Base-by-base conservation (phyloP, 2,888 invertebrate genomes). In the Pammene fasciana region DNA sequence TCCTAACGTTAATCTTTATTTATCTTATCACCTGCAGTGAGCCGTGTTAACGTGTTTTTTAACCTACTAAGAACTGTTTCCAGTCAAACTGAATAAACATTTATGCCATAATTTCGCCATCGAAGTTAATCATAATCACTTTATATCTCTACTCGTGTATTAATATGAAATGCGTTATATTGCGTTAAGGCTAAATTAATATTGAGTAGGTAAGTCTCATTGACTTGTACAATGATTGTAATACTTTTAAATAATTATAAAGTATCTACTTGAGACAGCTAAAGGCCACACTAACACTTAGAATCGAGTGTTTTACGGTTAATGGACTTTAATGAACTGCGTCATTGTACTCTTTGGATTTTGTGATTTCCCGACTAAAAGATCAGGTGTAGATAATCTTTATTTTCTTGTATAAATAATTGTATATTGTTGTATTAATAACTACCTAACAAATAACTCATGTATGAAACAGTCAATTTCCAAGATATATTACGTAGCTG, bases 1-100 rank as follows among this genome's bases (percentile, higher is more conserved):
- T 34, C 14, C 41, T 34, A 50, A 45, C 56, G 41, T 64, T 68
- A 68, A 59, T 54, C 52, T 41, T 43, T 64, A 64, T 64, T 16
- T 65, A 70, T 70, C 70, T 70, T 70, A 70, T 70, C 65, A 57
- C 11, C 13, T 43, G 52, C 50, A 18, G 45, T 18, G 54, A 46
- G 45, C 50, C 14, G 52, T 34, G 65, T 26, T 38, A 13, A 70
- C 65, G 60, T 54, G 41, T 38, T 65, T 60, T 60, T 13, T 52
- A 65, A 59, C 70, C 65, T 55, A 70, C 54, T 65, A 54, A 56
- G 26, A 68, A 65, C 52, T 38, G 60, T 56, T 52, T 62, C 5
- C 11, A 45, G 14, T n/a, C n/a, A n/a, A 26, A 26, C 11, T 67
- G 38, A 18, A 10, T 54, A 36, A 18, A 61, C 45, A 43, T 60